Percentiles rank a stretch among this genome's conserved stretches.
phyloP scores from a whole-genome alignment of 2,797 vertebrate genomes.

The Diglossa cyanea region DNA sequence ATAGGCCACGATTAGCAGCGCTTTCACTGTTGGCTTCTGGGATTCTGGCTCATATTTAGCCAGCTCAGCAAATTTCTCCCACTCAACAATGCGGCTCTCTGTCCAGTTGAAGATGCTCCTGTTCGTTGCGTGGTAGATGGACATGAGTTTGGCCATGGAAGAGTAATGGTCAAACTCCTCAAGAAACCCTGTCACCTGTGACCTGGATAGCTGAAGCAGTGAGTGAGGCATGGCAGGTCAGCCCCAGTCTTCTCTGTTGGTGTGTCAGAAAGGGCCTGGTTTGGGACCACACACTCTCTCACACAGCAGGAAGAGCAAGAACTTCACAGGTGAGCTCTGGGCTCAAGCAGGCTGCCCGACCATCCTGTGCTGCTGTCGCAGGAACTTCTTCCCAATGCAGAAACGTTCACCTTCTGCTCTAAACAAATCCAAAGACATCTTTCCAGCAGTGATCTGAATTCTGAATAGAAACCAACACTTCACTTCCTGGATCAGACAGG shows the following conservation, averaged over 20 bases:
- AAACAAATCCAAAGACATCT: background rate
- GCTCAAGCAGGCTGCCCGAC: background rate
- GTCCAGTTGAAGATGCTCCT: slow-evolving; percentile 64
- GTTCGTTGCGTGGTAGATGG: slow-evolving; percentile 27
- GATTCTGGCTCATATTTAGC: slow-evolving; percentile 54
- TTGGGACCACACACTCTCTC: background rate
- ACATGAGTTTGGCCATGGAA: slow-evolving; percentile 29
- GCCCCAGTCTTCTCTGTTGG: background rate
- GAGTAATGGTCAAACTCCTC: background rate
- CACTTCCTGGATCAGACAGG: background rate
- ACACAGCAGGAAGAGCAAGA: background rate
- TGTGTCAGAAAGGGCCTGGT: background rate
- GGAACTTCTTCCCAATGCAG: background rate
- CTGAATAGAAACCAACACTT: background rate
- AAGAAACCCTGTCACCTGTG: background rate
- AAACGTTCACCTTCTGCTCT: accelerated
- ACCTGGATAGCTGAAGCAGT: background rate
- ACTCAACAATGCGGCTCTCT: slow-evolving; percentile 54
- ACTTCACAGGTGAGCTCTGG: background rate
- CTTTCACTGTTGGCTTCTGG: slow-evolving; percentile 61
- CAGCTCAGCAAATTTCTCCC: slow-evolving; percentile 62
- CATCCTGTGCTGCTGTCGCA: accelerated
- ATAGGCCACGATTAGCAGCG: slow-evolving; percentile 22
- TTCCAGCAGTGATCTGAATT: background rate
- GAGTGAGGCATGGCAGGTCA: background rate